These are phyloP conservation scores for Rhombomys opimus DNA, from an alignment of 2,113 vertebrate species.

Conservation along the genomic window DNA sequence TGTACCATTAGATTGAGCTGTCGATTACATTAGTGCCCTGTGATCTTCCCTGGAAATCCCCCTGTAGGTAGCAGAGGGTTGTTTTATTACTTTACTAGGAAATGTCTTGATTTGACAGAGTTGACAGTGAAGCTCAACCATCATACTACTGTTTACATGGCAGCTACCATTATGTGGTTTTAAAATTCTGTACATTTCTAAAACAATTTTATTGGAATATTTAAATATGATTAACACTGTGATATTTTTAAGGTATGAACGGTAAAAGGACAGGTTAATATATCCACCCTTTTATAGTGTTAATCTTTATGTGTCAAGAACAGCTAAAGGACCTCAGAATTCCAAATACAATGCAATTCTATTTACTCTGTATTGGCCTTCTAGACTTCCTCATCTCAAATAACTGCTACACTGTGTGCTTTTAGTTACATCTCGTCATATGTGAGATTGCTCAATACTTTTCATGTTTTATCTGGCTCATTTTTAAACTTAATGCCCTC, in stretches of 20 bases:
- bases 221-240: background rate
- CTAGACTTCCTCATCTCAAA: background rate
- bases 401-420: background rate
- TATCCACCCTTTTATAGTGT: background rate
- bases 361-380: background rate
- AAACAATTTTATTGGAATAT: background rate
- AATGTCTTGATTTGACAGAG: background rate
- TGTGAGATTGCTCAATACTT: background rate
- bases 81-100: background rate
- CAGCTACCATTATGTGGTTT: background rate
- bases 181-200: background rate
- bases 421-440: background rate
- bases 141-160: background rate
- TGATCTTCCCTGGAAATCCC: background rate
- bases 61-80: background rate
- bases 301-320: background rate
- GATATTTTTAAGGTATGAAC: background rate
- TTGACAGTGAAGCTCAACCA: background rate
- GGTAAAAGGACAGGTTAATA: background rate
- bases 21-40: background rate
- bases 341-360: background rate
- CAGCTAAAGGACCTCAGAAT: background rate
- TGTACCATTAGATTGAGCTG: background rate
- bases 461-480: background rate
- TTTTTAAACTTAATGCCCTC: background rate